Evolutionary conservation across 2,113 vertebrate species (phyloP), one percentile per base, ranked within the genome.

Genomic region (Brachyistius frenatus): DNA sequence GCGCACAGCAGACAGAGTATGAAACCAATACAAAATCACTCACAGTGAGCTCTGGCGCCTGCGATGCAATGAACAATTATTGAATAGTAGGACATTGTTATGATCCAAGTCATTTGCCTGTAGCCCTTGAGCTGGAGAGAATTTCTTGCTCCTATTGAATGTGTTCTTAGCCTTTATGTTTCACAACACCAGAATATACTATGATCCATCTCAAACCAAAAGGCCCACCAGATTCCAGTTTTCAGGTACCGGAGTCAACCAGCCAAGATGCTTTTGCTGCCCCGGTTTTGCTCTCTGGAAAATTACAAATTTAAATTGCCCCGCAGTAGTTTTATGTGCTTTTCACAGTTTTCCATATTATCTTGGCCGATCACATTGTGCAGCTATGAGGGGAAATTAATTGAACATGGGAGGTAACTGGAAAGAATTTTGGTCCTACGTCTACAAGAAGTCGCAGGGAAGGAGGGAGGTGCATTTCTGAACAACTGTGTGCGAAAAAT

Each of bases 241-340:
- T 70, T 54, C 44, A 79, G 76, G 53, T 64, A 16, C 8, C 63
- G 13, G 75, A 80, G 60, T 53, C 39, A 69, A 54, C 15, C 60
- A 53, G 52, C 50, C 37, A 9, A 52, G 47, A 55, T 53, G 33
- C 54, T 46, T 61, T 23, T 56, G 35, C 68, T 1, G 31, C 50
- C 41, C 15, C 9, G 5, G 78, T 73, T 76, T 66, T 86, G 64
- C 68, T 75, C 50, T 72, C 39, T 5, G 31, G 77, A 78, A 91
- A 81, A 85, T 89, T 76, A 81, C 44, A 47, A 65, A 78, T 88
- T 85, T 68, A 85, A 90, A 79, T 89, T 61, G 52, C 78, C 54
- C 86, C 5, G 15, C 49, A 75, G 61, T 33, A 23, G 60, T 56
- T 85, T 80, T 32, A 67, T 70, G 47, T 71, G 58, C 69, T 80